Percentiles rank a stretch among this genome's conserved stretches.
These are phyloP conservation scores for Neotoxoptera formosana DNA, from an alignment of 1,140 invertebrate species.

Conservation along the genomic window DNA sequence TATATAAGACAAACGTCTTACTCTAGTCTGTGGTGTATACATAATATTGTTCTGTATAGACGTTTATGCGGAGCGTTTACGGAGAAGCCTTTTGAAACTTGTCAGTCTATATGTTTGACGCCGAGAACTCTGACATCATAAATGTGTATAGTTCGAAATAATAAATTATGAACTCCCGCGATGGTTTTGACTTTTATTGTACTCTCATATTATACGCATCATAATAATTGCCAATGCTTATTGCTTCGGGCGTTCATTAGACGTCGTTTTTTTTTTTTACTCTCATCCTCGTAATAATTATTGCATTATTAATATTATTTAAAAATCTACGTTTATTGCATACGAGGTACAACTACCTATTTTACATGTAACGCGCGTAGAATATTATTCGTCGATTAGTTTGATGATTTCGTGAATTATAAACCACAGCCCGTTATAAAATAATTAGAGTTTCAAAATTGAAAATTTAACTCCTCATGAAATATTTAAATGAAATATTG, in stretches of 20 bases:
- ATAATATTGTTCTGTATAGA: not conserved
- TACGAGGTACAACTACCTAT: not conserved
- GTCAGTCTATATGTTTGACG: not conserved
- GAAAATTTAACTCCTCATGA: no score
- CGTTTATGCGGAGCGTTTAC: not conserved
- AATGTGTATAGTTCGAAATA: not conserved
- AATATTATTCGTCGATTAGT: not conserved
- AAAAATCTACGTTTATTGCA: not conserved
- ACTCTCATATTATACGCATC: not conserved
- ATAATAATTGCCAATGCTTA: not conserved
- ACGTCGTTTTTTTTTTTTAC: not conserved
- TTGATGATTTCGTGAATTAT: not conserved
- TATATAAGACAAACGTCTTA: not conserved
- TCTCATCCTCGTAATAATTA: not conserved
- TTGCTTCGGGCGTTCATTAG: not conserved
- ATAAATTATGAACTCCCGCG: not conserved
- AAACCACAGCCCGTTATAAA: not conserved
- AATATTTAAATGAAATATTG: no score
- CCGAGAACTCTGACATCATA: not conserved
- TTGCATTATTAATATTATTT: not conserved
- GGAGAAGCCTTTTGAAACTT: not conserved
- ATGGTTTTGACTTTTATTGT: not conserved
- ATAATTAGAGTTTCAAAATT: no score
- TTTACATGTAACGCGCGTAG: not conserved
- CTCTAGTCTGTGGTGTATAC: not conserved